phyloP scores from a whole-genome alignment of 2,888 invertebrate species.

The Hesperia comma region DNA sequence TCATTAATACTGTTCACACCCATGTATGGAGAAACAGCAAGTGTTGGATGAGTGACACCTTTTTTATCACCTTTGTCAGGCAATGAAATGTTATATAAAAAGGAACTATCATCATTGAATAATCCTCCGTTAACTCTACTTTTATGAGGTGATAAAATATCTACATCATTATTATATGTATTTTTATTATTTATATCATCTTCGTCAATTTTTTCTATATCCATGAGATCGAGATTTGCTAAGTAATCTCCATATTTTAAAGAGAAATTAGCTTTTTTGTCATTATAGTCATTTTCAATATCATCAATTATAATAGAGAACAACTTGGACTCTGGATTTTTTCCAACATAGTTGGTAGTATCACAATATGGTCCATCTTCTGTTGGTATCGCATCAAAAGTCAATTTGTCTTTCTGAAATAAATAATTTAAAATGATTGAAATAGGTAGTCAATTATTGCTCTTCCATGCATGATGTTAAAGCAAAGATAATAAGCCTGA shows the following conservation, averaged over 20 bases:
- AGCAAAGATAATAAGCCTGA: too few species aligned
- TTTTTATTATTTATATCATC: constrained; percentile 42
- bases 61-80: constrained; percentile 26
- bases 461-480: too few species aligned
- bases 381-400: constrained; percentile 82
- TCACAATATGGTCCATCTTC: constrained; percentile 72
- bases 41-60: constrained; percentile 38
- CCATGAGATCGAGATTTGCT: constrained; percentile 62
- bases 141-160: constrained; percentile 23
- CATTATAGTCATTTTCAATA: constrained; percentile 67
- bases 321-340: constrained; percentile 45
- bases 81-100: constrained; percentile 33
- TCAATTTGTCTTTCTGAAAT: constrained; percentile 81
- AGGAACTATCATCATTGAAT: constrained; percentile 36
- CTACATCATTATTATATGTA: constrained; percentile 29
- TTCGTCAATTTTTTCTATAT: constrained; percentile 42
- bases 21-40: constrained; percentile 41
- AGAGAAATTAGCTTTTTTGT: constrained; percentile 66
- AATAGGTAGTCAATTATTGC: too few species aligned
- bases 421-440: neutral
- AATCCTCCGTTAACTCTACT: constrained; percentile 25
- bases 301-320: constrained; percentile 63
- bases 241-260: constrained; percentile 74
- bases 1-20: neutral
- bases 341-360: constrained; percentile 46